Conservation (phyloP, 2,888 invertebrate species). For the Busseola fusca region DNA sequence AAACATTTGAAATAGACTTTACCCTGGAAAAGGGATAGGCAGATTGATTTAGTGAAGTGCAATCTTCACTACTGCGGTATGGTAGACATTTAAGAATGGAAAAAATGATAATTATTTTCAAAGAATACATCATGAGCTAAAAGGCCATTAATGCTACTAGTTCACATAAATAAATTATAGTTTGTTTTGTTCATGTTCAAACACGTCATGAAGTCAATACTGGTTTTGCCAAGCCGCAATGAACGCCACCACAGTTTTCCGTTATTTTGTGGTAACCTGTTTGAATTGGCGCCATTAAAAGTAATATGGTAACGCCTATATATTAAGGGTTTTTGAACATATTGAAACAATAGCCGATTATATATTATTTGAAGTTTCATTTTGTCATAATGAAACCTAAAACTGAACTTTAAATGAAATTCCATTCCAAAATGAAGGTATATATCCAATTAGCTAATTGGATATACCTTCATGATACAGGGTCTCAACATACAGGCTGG, state of each 20-base stretch:
- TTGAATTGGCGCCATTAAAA: conserved; percentile 6
- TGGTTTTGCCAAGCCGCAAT: conserved; percentile 12
- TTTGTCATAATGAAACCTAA: neutral
- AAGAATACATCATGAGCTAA: neutral
- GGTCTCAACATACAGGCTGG: neutral
- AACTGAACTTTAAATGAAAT: too few relatives aligned
- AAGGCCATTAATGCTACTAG: neutral
- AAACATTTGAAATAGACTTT: too few relatives aligned
- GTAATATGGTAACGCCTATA: neutral
- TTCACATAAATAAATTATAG: neutral
- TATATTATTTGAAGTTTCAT: neutral
- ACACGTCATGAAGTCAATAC: neutral
- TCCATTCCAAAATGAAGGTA: too few relatives aligned
- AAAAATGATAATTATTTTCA: neutral
- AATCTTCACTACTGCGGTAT: neutral
- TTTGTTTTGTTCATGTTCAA: neutral
- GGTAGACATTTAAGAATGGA: neutral
- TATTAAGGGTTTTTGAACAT: neutral
- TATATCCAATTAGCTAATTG: neutral
- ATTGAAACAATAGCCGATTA: neutral
- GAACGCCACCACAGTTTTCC: conserved; percentile 4
- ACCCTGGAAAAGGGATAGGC: neutral
- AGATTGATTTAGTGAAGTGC: neutral
- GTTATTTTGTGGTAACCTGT: conserved; percentile 27
- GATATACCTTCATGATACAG: neutral